Evolutionary conservation across 1,140 invertebrate species (phyloP).

Genomic region (Cydia fagiglandana): DNA sequence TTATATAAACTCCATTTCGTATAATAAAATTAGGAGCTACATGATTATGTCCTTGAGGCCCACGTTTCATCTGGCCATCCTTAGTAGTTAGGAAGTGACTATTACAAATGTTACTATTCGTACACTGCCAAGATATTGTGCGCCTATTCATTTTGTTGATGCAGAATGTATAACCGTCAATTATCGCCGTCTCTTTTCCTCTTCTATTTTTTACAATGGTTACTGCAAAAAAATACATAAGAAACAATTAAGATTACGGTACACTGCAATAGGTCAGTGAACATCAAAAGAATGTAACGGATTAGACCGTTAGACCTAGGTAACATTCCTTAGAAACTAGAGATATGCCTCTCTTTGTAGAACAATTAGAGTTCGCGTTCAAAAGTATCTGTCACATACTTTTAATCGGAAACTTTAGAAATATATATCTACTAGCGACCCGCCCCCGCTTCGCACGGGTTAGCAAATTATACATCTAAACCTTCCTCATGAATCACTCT

Average conservation of each 20-base stretch:
- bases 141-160: background rate
- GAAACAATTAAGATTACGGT: too few species aligned
- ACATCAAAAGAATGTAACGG: background rate
- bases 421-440: too few species aligned
- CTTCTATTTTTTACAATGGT: background rate
- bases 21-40: background rate
- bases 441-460: too few species aligned
- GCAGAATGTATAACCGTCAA: background rate
- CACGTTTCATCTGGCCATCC: background rate
- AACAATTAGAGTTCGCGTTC: too few species aligned
- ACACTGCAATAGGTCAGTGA: too few species aligned
- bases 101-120: background rate
- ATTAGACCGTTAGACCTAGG: too few species aligned
- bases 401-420: too few species aligned
- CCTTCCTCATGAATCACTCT: too few species aligned
- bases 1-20: conserved; percentile 14
- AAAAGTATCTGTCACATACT: too few species aligned
- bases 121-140: conserved; percentile 8
- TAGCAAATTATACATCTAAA: too few species aligned
- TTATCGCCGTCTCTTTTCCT: conserved; percentile 3
- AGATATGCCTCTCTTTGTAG: too few species aligned
- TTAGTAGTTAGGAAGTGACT: background rate
- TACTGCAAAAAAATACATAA: background rate
- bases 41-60: background rate
- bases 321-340: too few species aligned